phyloP scores from a whole-genome alignment of 2,113 vertebrate species.

The Nipponia nippon region DNA sequence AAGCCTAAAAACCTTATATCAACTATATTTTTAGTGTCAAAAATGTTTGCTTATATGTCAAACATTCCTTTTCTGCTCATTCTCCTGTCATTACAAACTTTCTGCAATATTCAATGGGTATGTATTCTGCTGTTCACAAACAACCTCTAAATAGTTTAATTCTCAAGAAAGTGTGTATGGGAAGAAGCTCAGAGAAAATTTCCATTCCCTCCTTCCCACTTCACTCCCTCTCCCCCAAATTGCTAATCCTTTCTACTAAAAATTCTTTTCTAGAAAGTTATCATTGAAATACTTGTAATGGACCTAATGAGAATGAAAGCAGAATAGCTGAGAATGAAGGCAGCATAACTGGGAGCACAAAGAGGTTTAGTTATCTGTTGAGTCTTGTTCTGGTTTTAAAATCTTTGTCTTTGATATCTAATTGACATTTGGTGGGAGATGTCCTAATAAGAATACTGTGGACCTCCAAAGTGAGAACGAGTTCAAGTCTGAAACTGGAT shows the following conservation, averaged over 20 bases:
- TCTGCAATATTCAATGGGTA: neutral
- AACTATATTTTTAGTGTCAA: neutral
- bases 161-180: neutral
- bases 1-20: neutral
- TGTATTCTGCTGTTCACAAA: neutral
- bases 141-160: neutral
- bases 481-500: neutral
- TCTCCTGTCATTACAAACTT: neutral
- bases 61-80: neutral
- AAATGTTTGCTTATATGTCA: neutral
- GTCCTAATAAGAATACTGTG: neutral
- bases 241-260: neutral
- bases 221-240: neutral
- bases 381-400: neutral
- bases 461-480: neutral
- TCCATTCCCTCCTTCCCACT: neutral
- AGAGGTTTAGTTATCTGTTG: neutral
- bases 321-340: neutral
- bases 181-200: neutral
- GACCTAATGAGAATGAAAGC: neutral
- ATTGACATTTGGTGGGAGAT: neutral
- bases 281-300: neutral
- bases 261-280: neutral
- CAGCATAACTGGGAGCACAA: neutral
- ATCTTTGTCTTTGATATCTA: neutral